These are phyloP conservation scores for Propithecus coquereli DNA, from an alignment of 2,113 vertebrate genomes.

Conservation along the genomic window DNA sequence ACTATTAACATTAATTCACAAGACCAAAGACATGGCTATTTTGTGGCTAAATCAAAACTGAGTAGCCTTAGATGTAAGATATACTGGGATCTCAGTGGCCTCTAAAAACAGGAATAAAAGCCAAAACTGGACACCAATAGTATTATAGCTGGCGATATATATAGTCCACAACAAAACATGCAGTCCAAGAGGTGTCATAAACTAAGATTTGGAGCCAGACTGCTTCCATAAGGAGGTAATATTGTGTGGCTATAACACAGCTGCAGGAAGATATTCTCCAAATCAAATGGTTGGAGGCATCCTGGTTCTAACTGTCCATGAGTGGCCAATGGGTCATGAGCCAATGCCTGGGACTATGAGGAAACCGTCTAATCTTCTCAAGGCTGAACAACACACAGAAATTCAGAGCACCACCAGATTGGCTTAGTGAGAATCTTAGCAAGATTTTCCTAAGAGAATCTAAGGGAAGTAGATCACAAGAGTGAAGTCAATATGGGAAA, in stretches of 20 bases:
- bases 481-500: neutral
- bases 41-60: neutral
- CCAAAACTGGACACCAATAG: neutral
- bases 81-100: neutral
- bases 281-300: neutral
- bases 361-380: neutral
- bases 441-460: neutral
- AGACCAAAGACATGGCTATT: neutral
- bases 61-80: neutral
- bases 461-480: neutral
- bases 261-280: neutral
- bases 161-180: neutral
- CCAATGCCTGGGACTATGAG: neutral
- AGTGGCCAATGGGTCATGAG: neutral
- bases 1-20: neutral
- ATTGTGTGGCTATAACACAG: neutral
- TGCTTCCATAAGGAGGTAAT: neutral
- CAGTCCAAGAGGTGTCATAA: neutral
- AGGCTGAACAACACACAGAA: neutral
- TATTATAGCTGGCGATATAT: neutral
- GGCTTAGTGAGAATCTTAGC: neutral
- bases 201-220: neutral
- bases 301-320: neutral
- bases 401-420: neutral
- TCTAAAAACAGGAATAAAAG: neutral